Base-by-base conservation (phyloP, 2,113 vertebrate species). In the Chrysemys picta region DNA sequence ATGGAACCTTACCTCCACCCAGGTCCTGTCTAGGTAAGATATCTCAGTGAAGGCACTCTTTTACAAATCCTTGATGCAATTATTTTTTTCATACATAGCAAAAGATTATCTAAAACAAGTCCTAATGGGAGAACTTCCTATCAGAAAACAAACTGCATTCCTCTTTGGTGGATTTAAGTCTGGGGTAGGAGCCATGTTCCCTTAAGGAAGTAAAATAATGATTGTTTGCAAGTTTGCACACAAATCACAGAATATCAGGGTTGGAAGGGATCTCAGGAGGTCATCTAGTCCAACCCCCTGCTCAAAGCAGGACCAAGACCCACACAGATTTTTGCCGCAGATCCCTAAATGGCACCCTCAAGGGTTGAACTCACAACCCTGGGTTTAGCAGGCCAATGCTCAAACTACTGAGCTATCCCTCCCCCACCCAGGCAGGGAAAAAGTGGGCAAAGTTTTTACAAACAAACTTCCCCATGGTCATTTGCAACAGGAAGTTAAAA, bases 41-140 rank as follows among this genome's bases (percentile, higher is more conserved):
- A 65, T 31, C 76, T 76, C 88, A 93, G 59, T 47, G 56, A 93
- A 93, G 53, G 35, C n/a, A 62, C 9, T 87, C 69, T 76, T 35
- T 89, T 25, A 86, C 59, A 49, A 96, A 87, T 45, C 24, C 22
- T 72, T 79, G 22, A 87, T 7, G 1, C 3, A 54, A 47, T 76
- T 83, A 21, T 27, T 88, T 90, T 95, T 29, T 89, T 79, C 53
- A 82, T 53, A 84, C 62, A 94, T 8, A 88, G 82, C 45, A 89
- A 38, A 92, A 94, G 84, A 89, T 85, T 82, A 82, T 42, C 76
- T 76, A 93, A 88, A 91, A 80, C 88, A 59, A 91, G 11, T 75
- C 72, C 87, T 85, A 89, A 22, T 42, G 50, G 53, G 31, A 27
- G 94, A 84, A 38, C 17, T 57, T 86, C 19, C 31, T 83, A 89